Percentiles rank a stretch among this genome's conserved stretches.
Conservation (phyloP, 2,113 vertebrate species). For the Telmatochromis brichardi region DNA sequence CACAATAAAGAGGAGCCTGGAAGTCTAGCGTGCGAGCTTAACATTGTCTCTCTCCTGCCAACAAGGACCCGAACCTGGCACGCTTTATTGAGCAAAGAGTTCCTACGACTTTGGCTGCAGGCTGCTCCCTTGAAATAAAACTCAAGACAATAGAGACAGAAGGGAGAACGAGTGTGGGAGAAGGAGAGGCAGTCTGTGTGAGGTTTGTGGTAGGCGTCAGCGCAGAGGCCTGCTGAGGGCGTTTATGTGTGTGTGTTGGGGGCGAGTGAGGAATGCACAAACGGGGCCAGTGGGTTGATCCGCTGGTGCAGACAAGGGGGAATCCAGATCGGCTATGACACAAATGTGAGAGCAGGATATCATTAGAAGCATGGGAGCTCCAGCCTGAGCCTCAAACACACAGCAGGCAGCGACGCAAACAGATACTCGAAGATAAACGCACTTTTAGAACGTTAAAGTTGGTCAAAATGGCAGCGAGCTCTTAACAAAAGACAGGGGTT, state of each 20-base stretch:
- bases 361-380: constrained; percentile 43
- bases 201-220: constrained; percentile 14
- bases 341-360: constrained; percentile 68
- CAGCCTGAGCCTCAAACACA: constrained; percentile 17
- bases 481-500: not conserved
- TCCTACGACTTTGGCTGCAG: constrained; percentile 17
- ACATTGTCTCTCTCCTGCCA: constrained; percentile 47
- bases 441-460: not conserved
- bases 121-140: constrained; percentile 30
- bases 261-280: constrained; percentile 53
- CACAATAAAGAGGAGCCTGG: constrained; percentile 68
- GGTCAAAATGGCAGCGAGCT: constrained; percentile 2
- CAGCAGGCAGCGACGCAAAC: constrained; percentile 28
- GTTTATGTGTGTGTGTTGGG: not conserved
- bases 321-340: constrained; percentile 57
- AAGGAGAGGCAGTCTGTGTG: not conserved
- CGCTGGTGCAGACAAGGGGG: constrained; percentile 40
- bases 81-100: constrained; percentile 50
- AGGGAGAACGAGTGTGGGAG: constrained; percentile 10
- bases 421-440: not conserved
- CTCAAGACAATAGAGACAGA: constrained; percentile 35
- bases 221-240: constrained; percentile 13
- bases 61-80: constrained; percentile 45
- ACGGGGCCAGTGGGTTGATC: constrained; percentile 44
- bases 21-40: constrained; percentile 52